Conservation (phyloP, 2,888 invertebrate species). For the Rugalucina vietnamica region DNA sequence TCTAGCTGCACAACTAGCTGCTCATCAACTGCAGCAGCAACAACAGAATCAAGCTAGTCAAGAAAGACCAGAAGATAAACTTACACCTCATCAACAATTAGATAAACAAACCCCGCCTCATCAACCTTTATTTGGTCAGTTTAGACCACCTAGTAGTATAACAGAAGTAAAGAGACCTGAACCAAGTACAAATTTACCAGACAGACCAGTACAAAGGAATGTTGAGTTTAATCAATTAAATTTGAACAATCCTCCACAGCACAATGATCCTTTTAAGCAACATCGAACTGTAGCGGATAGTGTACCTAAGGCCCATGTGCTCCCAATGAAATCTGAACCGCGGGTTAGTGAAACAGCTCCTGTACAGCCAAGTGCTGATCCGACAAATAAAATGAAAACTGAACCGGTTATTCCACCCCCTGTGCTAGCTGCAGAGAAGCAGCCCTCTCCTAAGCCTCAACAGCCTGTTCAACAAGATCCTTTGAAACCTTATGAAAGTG, state of each 20-base stretch:
- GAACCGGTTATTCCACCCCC: neutral
- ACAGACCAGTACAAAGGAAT: too few species aligned
- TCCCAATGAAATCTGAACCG: neutral
- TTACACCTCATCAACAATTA: neutral
- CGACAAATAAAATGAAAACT: neutral
- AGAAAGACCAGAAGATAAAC: neutral
- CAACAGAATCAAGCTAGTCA: neutral
- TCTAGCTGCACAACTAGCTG: neutral
- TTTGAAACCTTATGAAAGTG: slow-evolving; percentile 5
- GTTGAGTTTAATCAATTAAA: neutral
- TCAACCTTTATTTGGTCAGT: slow-evolving; percentile 1
- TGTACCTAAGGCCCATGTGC: neutral
- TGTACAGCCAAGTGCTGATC: neutral
- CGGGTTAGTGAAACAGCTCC: neutral
- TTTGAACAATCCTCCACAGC: neutral
- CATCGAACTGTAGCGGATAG: slow-evolving; percentile 3
- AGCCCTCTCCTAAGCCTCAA: neutral
- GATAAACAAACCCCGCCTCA: neutral
- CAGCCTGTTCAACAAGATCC: neutral
- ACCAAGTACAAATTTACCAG: neutral
- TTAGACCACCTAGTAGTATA: neutral
- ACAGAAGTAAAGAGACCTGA: neutral
- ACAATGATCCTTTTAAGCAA: neutral
- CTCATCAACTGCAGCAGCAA: neutral
- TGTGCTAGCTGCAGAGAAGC: neutral